A percentile compares a stretch with the other conserved stretches of the same genome.
Evolutionary conservation across 2,113 vertebrate genomes (phyloP).

Genomic region (Hyperoodon ampullatus): DNA sequence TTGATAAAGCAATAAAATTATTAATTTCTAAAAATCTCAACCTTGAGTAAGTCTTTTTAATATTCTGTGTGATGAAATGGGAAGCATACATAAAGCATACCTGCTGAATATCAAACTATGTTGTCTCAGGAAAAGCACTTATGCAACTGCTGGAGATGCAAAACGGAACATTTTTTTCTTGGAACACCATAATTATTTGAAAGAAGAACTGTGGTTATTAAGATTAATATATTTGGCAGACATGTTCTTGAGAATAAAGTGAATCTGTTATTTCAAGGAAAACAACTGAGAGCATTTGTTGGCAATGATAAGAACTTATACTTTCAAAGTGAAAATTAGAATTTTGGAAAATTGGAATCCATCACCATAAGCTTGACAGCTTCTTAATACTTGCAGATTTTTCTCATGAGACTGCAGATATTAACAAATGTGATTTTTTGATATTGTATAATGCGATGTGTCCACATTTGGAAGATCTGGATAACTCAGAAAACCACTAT

Average conservation of each 20-base stretch:
- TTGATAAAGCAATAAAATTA: neutral
- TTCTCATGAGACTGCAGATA: neutral
- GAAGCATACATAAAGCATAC: neutral
- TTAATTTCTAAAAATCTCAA: neutral
- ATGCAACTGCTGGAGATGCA: neutral
- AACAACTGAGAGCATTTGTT: neutral
- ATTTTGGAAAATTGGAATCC: slow-evolving; percentile 24
- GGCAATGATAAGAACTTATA: slow-evolving; percentile 25
- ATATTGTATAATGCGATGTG: neutral
- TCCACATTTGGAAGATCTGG: neutral
- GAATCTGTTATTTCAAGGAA: neutral
- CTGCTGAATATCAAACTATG: neutral
- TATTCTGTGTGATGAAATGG: neutral
- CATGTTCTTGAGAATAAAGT: neutral
- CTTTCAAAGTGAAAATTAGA: slow-evolving; percentile 29
- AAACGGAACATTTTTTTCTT: neutral
- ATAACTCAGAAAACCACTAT: neutral
- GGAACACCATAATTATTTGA: slow-evolving; percentile 26
- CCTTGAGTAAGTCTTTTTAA: neutral
- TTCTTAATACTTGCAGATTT: neutral
- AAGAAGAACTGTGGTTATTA: neutral
- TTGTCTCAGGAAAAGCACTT: neutral
- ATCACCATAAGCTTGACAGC: neutral
- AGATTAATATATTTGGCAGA: neutral
- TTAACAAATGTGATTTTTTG: neutral